Conservation (phyloP, 2,797 vertebrate genomes). For the Eospalax fontanierii region DNA sequence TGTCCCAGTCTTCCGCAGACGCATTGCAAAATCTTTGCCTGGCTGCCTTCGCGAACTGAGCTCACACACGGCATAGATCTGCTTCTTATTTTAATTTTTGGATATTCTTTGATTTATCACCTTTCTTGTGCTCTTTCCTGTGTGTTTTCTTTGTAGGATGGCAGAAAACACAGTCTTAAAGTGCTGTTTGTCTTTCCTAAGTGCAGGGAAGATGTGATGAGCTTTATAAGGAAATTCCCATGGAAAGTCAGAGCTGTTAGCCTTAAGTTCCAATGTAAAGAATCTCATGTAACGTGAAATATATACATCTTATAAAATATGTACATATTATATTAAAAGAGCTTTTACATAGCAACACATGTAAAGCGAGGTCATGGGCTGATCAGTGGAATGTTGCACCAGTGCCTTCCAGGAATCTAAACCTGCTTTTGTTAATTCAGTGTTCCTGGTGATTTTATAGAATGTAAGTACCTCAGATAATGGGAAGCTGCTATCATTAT, state of each 20-base stretch:
- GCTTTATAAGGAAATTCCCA: background rate
- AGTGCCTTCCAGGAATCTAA: background rate
- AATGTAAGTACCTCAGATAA: background rate
- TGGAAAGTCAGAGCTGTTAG: background rate
- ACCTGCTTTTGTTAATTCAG: background rate
- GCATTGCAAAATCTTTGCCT: background rate
- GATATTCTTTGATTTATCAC: background rate
- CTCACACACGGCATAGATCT: background rate
- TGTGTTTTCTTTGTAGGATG: background rate
- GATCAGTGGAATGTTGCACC: background rate
- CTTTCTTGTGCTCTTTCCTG: background rate
- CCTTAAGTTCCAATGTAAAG: background rate
- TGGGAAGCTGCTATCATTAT: background rate
- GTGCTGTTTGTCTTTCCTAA: background rate
- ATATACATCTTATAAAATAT: background rate
- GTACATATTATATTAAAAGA: background rate
- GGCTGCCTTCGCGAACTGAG: background rate
- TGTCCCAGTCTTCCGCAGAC: background rate
- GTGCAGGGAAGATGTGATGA: background rate
- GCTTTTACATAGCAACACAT: background rate
- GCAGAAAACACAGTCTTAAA: background rate
- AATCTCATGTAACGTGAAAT: background rate
- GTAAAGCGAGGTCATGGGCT: background rate
- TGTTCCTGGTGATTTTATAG: background rate
- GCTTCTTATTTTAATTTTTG: background rate